These are phyloP conservation scores for Amia ocellicauda DNA, from an alignment of 2,113 vertebrate genomes.

Conservation along the genomic window DNA sequence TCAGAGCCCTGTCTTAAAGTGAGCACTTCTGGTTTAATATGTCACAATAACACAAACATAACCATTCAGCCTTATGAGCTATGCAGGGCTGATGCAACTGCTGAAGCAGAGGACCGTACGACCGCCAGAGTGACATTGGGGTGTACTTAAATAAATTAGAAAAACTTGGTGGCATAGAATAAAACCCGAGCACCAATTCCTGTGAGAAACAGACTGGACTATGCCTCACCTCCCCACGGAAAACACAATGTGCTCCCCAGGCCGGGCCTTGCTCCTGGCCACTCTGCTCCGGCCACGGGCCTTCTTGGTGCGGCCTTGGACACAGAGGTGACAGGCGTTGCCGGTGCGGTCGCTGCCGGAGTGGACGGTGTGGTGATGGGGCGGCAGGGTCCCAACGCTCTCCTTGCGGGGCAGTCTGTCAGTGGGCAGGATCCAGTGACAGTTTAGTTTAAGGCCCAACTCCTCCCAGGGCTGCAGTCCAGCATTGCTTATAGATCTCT, in stretches of 20 bases:
- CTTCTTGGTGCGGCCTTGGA: constrained; percentile 66
- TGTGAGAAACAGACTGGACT: too few relatives aligned
- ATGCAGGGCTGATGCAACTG: too few relatives aligned
- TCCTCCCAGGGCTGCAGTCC: background rate
- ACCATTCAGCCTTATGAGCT: too few relatives aligned
- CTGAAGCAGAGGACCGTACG: too few relatives aligned
- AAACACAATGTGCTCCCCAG: constrained; percentile 86
- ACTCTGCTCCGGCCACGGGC: constrained; percentile 73
- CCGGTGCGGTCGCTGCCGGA: constrained; percentile 74
- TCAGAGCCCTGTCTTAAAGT: too few relatives aligned
- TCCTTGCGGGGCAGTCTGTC: constrained; percentile 75
- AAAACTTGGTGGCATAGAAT: too few relatives aligned
- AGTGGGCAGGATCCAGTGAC: constrained; percentile 10
- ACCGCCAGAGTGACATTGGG: too few relatives aligned
- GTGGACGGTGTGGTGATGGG: constrained; percentile 90
- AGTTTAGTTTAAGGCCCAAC: background rate
- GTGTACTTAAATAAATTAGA: too few relatives aligned
- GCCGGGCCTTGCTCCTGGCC: constrained; percentile 65
- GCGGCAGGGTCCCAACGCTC: constrained; percentile 72
- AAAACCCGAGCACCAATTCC: too few relatives aligned
- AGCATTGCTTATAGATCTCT: background rate
- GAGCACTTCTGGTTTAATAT: too few relatives aligned
- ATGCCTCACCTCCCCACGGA: constrained; percentile 84
- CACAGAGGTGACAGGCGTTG: constrained; percentile 86
- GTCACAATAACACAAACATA: too few relatives aligned